These are phyloP conservation scores for Cenopis cana DNA, from an alignment of 2,888 invertebrate genomes.

Conservation along the genomic window DNA sequence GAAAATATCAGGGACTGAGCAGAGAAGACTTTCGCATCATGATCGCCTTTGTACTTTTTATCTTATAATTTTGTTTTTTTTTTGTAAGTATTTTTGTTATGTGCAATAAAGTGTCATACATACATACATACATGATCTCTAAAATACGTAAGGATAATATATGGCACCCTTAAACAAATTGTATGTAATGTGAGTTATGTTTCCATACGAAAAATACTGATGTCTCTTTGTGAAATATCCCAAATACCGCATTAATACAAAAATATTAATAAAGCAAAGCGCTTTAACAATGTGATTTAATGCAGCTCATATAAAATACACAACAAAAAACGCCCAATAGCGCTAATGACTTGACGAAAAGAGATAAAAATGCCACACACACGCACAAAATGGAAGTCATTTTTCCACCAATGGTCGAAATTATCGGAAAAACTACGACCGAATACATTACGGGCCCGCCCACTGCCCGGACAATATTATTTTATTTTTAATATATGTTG, in stretches of 20 bases:
- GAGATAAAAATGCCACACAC: constrained; percentile 67
- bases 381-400: constrained; percentile 75
- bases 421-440: constrained; percentile 84
- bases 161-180: no score
- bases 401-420: constrained; percentile 82
- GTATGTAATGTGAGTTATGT: no score
- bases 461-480: constrained; percentile 62
- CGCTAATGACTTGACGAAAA: constrained; percentile 60
- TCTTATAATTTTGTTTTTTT: no score
- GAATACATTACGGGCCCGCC: constrained; percentile 76
- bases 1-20: no score
- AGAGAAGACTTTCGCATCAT: no score
- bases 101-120: no score
- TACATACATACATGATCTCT: no score
- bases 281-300: constrained; percentile 10
- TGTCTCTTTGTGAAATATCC: not conserved
- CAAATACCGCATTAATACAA: not conserved
- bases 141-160: no score
- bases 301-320: constrained; percentile 5
- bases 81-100: no score
- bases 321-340: constrained; percentile 10
- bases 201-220: not conserved
- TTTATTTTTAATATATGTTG: constrained; percentile 71
- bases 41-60: no score
- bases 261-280: constrained; percentile 1